phyloP scores from a whole-genome alignment of 1,140 invertebrate genomes.

The Orussus abietinus region DNA sequence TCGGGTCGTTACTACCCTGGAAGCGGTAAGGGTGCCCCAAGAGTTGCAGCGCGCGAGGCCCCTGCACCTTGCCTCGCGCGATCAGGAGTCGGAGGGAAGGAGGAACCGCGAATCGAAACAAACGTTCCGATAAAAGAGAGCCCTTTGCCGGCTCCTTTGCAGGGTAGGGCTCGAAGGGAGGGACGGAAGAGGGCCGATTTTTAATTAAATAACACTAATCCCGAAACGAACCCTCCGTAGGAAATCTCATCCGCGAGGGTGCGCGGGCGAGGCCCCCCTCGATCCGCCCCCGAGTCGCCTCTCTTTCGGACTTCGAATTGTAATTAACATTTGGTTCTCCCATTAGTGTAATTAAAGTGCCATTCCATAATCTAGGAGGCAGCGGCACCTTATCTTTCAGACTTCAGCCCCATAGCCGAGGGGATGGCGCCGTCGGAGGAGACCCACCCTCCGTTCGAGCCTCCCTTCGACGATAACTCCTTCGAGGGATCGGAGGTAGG shows the following conservation, averaged over 20 bases:
- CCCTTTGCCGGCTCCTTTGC: too few relatives aligned
- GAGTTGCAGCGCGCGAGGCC: too few relatives aligned
- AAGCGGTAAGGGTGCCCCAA: too few relatives aligned
- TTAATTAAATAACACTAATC: constrained; percentile 57
- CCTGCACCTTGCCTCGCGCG: too few relatives aligned
- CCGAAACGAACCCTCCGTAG: constrained; percentile 39
- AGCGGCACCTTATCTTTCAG: constrained; percentile 53
- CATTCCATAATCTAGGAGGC: constrained; percentile 58
- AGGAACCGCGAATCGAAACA: too few relatives aligned
- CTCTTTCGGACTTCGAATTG: constrained; percentile 66
- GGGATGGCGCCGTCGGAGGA: constrained; percentile 3
- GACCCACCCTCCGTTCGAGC: background rate
- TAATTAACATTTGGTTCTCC: constrained; percentile 70
- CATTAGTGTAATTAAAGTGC: constrained; percentile 71
- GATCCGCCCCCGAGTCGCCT: constrained; percentile 36
- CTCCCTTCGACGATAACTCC: constrained; percentile 45
- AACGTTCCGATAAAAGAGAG: too few relatives aligned
- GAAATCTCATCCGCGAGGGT: constrained; percentile 50
- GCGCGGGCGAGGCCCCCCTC: constrained; percentile 37
- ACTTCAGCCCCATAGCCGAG: constrained; percentile 42
- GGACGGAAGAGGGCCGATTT: constrained; percentile 40
- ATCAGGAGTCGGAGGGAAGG: too few relatives aligned
- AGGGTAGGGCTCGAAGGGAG: background rate
- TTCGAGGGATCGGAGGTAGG: constrained; percentile 19
- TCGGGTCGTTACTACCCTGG: constrained; percentile 25